A percentile compares a stretch with the other conserved stretches of the same genome.
Conservation (phyloP, 2,797 vertebrate species). For the Scolopax rusticola region DNA sequence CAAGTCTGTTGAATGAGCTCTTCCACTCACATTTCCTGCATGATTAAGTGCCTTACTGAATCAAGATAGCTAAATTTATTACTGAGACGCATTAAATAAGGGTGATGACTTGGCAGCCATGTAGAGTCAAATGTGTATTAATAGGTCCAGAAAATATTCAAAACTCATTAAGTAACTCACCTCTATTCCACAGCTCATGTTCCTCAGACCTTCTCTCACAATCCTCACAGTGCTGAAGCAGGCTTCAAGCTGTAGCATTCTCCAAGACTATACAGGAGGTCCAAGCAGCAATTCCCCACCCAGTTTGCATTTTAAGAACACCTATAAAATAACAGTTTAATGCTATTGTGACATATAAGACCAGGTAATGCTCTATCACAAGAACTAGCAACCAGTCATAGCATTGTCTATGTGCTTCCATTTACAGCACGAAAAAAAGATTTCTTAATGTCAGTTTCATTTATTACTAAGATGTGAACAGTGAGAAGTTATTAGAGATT, state of each 20-base stretch:
- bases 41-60: background rate
- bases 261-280: background rate
- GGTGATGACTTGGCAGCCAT: background rate
- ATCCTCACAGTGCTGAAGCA: background rate
- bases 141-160: background rate
- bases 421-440: background rate
- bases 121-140: background rate
- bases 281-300: background rate
- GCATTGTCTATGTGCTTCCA: background rate
- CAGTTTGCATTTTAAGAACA: background rate
- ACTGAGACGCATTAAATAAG: background rate
- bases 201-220: background rate
- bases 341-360: fast-evolving
- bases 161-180: background rate
- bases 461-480: background rate
- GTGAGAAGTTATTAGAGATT: constrained; percentile 17
- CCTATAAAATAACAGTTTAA: background rate
- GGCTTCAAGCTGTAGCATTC: background rate
- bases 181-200: fast-evolving
- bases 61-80: background rate
- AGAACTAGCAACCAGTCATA: background rate
- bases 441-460: background rate
- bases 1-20: background rate
- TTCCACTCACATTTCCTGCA: background rate
- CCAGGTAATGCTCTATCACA: background rate